Evolutionary conservation across 2,113 vertebrate genomes (phyloP), one percentile per base, ranked within the genome.

Genomic region (Brevimyrus niger): DNA sequence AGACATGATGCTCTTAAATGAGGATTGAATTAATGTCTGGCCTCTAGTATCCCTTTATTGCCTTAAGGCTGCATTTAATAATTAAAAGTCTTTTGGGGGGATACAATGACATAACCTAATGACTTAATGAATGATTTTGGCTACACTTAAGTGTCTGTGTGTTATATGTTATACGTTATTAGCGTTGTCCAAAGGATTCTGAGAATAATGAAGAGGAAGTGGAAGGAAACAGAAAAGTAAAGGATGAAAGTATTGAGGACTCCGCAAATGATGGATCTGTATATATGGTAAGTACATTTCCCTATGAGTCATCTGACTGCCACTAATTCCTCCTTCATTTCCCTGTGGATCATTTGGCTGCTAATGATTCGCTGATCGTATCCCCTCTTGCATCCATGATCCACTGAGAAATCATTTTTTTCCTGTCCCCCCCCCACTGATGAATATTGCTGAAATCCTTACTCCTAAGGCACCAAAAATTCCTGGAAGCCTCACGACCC

Each of bases 211-310:
- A 42, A 51, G 82, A n/a, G 1, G 38, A 6, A 23, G 35, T 87
- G n/a, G 7, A 38, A 21, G 87, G 10, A 61, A 27, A 87, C 11
- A 27, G 19, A 47, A 86, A 90, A 19, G 88, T 35, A n/a, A 48
- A 50, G 17, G 19, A 61, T 50, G 89, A 13, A 10, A 35, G 3
- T 17, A 44, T 11, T 44, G 84, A 89, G 48, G 86, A 90, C 46
- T 35, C 21, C 50, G 50, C 55, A 42, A 58, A 51, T 15, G 48
- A 88, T 73, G 85, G 82, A 51, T 92, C 91, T 76, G 42, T 90
- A 15, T 93, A 93, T 87, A 91, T 86, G 44, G 92, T 93, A 31
- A 90, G 91, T 65, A 47, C 35, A 27, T 86, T 87, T 83, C 58
- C 23, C 10, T 61, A 9, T n/a, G 4, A 4, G 46, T 48, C 47